Conservation (phyloP, 2,888 invertebrate species). For the Campoletis raptor region DNA sequence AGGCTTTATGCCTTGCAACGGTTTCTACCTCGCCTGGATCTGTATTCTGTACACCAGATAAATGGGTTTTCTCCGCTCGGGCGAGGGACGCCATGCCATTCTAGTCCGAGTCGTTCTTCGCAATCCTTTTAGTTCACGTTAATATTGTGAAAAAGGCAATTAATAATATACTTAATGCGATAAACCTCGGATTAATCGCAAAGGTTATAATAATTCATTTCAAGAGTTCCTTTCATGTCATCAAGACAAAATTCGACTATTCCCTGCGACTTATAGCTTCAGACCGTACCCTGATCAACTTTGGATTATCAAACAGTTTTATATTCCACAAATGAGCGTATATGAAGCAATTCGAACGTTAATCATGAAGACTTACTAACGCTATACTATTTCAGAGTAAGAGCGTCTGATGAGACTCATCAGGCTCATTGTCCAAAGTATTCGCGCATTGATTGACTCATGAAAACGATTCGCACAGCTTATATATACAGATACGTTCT, state of each 20-base stretch:
- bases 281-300: not conserved
- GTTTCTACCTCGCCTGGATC: not conserved
- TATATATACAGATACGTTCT: constrained; percentile 1
- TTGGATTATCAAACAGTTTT: not conserved
- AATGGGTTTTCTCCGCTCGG: not conserved
- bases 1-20: not conserved
- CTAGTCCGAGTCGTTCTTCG: not conserved
- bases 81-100: not conserved
- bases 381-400: not conserved
- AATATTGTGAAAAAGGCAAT: too few relatives aligned
- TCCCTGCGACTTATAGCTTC: not conserved
- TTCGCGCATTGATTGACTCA: constrained; percentile 40
- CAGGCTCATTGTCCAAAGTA: too few relatives aligned
- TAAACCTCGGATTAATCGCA: not conserved
- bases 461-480: constrained; percentile 54
- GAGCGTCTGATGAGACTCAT: too few relatives aligned
- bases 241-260: not conserved
- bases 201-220: not conserved
- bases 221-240: not conserved
- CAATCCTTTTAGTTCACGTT: not conserved
- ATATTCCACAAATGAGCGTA: too few relatives aligned
- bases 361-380: not conserved
- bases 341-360: not conserved
- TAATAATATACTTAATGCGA: too few relatives aligned
- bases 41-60: not conserved